Evolutionary conservation across 2,888 invertebrate species (phyloP).

Genomic region (Drosophila formosana): DNA sequence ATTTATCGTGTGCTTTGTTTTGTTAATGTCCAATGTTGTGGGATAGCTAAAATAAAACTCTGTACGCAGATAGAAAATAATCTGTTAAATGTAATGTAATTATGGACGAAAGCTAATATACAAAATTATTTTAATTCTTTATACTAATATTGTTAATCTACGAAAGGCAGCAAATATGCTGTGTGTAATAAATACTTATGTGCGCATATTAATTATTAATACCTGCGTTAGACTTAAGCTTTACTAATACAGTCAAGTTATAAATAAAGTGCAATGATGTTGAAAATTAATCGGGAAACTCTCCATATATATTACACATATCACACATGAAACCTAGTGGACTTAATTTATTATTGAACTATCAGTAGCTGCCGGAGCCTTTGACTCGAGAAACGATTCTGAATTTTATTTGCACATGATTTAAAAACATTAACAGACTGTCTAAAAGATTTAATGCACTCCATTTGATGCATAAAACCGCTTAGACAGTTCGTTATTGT

Average conservation of each 20-base stretch:
- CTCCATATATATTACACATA: too few relatives aligned
- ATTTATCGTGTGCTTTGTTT: conserved; percentile 7
- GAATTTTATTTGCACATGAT: background rate
- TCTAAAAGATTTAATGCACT: background rate
- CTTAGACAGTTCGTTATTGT: background rate
- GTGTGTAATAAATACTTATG: background rate
- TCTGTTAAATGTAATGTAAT: conserved; percentile 17
- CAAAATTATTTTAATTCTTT: background rate
- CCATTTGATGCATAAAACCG: background rate
- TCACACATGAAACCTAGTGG: too few relatives aligned
- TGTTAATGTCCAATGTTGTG: conserved; percentile 15
- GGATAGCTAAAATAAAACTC: background rate
- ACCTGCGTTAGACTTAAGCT: conserved; percentile 54
- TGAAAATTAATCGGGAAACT: conserved; percentile 18
- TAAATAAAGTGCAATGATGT: conserved; percentile 75
- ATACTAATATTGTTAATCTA: conserved; percentile 30
- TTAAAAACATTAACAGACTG: background rate
- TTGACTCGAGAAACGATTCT: background rate
- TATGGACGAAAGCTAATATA: conserved; percentile 56
- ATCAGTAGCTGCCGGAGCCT: too few relatives aligned
- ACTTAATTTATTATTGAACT: too few relatives aligned
- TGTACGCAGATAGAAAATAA: background rate
- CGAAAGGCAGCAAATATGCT: conserved; percentile 40
- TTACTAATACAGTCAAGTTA: conserved; percentile 73
- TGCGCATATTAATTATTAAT: conserved; percentile 28